A percentile compares a stretch with the other conserved stretches of the same genome.
Conservation (phyloP, 1,140 invertebrate genomes). For the Aphaenogaster ashmeadi region DNA sequence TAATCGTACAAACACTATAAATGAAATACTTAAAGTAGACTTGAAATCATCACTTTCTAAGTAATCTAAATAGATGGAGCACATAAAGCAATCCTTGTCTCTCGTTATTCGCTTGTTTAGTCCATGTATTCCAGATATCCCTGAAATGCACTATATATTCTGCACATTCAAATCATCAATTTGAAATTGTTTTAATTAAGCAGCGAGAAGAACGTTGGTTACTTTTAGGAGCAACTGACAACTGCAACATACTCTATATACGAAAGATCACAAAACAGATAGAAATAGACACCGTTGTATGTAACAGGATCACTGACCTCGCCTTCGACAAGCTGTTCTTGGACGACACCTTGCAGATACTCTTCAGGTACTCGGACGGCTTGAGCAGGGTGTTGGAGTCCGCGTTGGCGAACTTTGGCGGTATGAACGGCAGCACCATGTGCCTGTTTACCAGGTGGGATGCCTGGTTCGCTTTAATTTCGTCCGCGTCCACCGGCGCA, state of each 20-base stretch:
- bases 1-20: slow-evolving; percentile 17
- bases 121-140: neutral
- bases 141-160: neutral
- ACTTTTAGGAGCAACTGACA: neutral
- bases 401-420: slow-evolving; percentile 93
- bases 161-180: neutral
- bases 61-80: neutral
- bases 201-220: neutral
- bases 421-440: slow-evolving; percentile 94
- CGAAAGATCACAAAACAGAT: neutral
- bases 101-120: neutral
- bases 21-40: neutral
- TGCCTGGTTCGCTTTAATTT: slow-evolving; percentile 83
- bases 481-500: slow-evolving; percentile 81
- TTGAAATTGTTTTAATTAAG: neutral
- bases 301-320: slow-evolving; percentile 78
- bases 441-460: slow-evolving; percentile 93
- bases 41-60: slow-evolving; percentile 17
- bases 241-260: neutral
- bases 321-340: slow-evolving; percentile 84
- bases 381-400: slow-evolving; percentile 94
- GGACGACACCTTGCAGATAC: slow-evolving; percentile 89
- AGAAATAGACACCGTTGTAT: neutral
- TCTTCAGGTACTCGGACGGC: slow-evolving; percentile 96
- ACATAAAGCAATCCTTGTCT: neutral